Evolutionary conservation across 2,888 invertebrate species (phyloP), one percentile per base, ranked within the genome.

Genomic region (Acutogordius australiensis): DNA sequence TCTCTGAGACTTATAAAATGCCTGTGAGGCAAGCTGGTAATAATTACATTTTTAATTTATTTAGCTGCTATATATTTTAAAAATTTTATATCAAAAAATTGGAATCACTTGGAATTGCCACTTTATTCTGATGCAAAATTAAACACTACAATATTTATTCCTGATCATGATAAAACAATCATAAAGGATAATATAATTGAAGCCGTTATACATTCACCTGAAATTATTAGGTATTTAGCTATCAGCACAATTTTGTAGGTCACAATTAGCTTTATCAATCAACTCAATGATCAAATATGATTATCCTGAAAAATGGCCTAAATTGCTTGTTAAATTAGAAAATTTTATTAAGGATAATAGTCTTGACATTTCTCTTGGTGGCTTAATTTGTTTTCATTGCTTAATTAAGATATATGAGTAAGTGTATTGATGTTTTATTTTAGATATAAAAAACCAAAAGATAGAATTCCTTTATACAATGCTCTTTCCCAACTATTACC

Each of bases 1-100:
- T 51, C 23, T 21, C n/a, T 4, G 51, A 51, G 4, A 23, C 8
- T 51, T 21, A 51, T 51, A 51, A 51, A 4, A 51, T 51, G 51
- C 51, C 51, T n/a, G 23, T 51, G 23, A 13, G 51, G 4, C 51
- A 51, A 51, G 51, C 51, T n/a, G 51, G 51, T 51, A 51, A n/a
- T n/a, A n/a, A 4, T 4, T 51, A n/a, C 23, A 51, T 51, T n/a
- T 21, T 51, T 4, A 23, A 4, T 21, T n/a, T 51, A n/a, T 51
- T n/a, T 51, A 51, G 51, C 51, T 51, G 51, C 51, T n/a, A 51
- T 51, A 21, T 51, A 51, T 23, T 51, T 51, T 51, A 51, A 51
- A 51, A 51, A 51, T 51, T 51, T n/a, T 51, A 23, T 51, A 4
- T n/a, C 13, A 51, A 51, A 51, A 8, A 51, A 51, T 51, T 51